Evolutionary conservation across 2,797 vertebrate genomes (phyloP).

Genomic region (Pyrocephalus nanus): DNA sequence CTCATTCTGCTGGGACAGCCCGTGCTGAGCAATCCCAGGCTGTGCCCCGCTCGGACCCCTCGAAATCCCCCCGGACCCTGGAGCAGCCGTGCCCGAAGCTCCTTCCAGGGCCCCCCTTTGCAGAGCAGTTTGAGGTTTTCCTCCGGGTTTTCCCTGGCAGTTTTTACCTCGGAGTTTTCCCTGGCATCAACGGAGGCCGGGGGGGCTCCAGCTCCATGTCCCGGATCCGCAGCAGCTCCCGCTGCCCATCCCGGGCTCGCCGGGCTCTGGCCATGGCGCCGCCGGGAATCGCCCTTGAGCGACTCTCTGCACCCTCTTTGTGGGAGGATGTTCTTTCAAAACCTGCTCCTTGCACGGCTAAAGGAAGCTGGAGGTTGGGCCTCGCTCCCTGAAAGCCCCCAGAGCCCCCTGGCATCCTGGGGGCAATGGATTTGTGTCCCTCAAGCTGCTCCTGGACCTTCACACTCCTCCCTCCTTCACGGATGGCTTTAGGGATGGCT

Average conservation of each 20-base stretch:
- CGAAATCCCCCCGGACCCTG: not conserved
- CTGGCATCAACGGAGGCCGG: not conserved
- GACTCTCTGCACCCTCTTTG: fast-evolving
- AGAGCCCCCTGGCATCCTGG: not conserved
- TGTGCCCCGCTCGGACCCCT: not conserved
- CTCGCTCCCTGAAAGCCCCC: not conserved
- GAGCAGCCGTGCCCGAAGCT: not conserved
- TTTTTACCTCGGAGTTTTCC: conserved; percentile 6
- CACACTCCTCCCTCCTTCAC: not conserved
- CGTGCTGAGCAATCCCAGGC: fast-evolving
- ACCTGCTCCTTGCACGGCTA: not conserved
- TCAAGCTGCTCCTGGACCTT: fast-evolving
- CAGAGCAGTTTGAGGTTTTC: not conserved
- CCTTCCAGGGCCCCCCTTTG: fast-evolving
- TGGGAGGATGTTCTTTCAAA: conserved; percentile 2
- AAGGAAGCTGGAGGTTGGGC: not conserved
- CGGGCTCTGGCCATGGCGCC: fast-evolving
- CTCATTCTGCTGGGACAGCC: fast-evolving
- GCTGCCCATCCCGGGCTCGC: not conserved
- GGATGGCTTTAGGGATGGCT: not conserved
- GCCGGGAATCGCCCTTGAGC: not conserved
- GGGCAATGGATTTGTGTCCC: not conserved
- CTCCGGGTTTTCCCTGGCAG: not conserved
- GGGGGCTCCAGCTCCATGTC: not conserved
- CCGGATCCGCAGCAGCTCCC: not conserved